These are phyloP conservation scores for Doryteuthis pealeii DNA, from an alignment of 1,140 invertebrate species.

Conservation along the genomic window DNA sequence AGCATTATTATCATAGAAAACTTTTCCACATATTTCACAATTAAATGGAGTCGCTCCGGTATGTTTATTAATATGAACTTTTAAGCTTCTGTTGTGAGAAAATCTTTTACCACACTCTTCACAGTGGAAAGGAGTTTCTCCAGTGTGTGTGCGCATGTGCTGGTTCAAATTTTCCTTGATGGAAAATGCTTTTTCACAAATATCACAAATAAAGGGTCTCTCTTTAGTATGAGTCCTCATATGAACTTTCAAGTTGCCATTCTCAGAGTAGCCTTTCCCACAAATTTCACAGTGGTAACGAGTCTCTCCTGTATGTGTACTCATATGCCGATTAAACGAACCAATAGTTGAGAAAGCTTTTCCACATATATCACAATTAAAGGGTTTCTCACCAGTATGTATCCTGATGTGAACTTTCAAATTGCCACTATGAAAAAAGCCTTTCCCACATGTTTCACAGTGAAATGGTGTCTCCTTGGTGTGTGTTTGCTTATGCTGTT, in stretches of 20 bases:
- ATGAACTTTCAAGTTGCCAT: not conserved
- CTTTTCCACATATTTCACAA: no score
- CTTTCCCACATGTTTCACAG: constrained; percentile 28
- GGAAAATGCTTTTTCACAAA: constrained; percentile 86
- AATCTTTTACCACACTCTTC: no score
- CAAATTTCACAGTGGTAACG: constrained; percentile 22
- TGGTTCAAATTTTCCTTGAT: constrained; percentile 74
- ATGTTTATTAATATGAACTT: constrained; percentile 44
- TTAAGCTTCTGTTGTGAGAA: constrained; percentile 81
- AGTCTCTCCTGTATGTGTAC: constrained; percentile 38
- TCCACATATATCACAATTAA: constrained; percentile 7
- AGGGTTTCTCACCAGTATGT: constrained; percentile 20
- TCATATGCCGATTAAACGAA: constrained; percentile 26
- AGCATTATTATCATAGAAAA: no score
- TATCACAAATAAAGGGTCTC: constrained; percentile 63
- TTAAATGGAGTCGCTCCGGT: constrained; percentile 62
- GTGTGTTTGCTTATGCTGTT: constrained; percentile 31
- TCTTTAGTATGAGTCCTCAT: constrained; percentile 17
- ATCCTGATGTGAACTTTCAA: constrained; percentile 14
- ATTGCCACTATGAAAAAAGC: constrained; percentile 22
- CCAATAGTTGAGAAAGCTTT: constrained; percentile 11
- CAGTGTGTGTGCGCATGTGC: constrained; percentile 60
- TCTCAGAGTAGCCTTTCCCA: constrained; percentile 14
- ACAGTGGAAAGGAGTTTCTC: no score
- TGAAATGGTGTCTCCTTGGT: constrained; percentile 30